Percentiles rank a stretch among this genome's conserved stretches.
These are phyloP conservation scores for Antechinus flavipes DNA, from an alignment of 2,113 vertebrate genomes.

Conservation along the genomic window DNA sequence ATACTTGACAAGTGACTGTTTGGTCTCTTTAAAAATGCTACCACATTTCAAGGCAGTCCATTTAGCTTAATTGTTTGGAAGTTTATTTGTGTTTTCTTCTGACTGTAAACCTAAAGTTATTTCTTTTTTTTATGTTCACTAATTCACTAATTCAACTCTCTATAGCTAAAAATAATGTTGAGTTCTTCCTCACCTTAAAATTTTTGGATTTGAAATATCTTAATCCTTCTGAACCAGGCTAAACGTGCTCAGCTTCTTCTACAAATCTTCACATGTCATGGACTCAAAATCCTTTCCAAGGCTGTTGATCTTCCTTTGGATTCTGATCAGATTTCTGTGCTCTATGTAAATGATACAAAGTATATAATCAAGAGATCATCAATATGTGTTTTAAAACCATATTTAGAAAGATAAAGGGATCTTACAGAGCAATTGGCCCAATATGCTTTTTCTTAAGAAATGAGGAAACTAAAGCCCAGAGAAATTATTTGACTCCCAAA, in stretches of 20 bases:
- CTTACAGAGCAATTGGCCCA: conserved; percentile 1
- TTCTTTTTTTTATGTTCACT: neutral
- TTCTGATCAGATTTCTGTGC: neutral
- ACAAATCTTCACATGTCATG: neutral
- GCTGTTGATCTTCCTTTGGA: neutral
- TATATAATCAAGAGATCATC: neutral
- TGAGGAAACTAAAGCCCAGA: conserved; percentile 13
- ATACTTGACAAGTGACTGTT: neutral
- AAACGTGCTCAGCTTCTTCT: neutral
- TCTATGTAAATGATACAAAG: neutral
- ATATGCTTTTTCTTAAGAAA: neutral
- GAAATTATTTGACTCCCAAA: neutral
- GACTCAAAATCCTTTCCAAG: neutral
- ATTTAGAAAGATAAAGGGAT: conserved; percentile 41
- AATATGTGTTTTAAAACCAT: neutral
- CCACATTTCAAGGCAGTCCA: neutral
- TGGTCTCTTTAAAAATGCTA: neutral
- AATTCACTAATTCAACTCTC: neutral
- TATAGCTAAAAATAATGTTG: neutral
- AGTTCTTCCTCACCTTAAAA: neutral
- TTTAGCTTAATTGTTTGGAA: neutral
- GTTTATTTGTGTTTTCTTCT: neutral
- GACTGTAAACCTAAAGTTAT: neutral
- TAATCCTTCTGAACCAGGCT: neutral
- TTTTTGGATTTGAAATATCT: neutral